Evolutionary conservation across 2,113 vertebrate genomes (phyloP).

Genomic region (Coregonus clupeaformis): DNA sequence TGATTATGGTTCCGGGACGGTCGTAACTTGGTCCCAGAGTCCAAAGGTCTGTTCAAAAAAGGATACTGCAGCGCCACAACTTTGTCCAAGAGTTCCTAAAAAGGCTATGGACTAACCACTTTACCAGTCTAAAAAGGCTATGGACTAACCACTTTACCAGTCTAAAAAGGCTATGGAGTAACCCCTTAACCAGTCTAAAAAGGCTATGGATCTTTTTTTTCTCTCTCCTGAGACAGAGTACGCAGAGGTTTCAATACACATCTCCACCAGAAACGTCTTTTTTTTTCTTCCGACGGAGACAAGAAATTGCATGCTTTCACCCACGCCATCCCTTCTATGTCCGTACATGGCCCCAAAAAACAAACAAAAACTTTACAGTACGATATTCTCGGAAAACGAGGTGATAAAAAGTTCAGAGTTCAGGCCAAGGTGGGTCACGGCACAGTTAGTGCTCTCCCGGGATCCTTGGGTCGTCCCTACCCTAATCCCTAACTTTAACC

Average conservation of each 20-base stretch:
- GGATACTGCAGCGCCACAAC: conserved; percentile 31
- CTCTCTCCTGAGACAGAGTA: conserved; percentile 8
- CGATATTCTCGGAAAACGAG: conserved; percentile 28
- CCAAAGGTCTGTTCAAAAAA: conserved; percentile 19
- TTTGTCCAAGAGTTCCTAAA: conserved; percentile 15
- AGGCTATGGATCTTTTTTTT: neutral
- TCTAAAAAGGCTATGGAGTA: conserved; percentile 7
- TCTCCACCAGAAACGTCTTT: conserved; percentile 10
- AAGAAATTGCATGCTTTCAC: conserved; percentile 33
- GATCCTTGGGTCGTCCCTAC: no score
- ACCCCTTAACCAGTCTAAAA: conserved; percentile 8
- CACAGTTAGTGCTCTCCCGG: neutral
- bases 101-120: neutral
- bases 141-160: neutral
- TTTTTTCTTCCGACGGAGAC: neutral
- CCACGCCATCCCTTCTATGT: neutral
- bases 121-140: conserved; percentile 9
- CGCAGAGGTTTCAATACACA: conserved; percentile 14
- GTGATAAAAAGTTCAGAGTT: neutral
- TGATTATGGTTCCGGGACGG: conserved; percentile 4
- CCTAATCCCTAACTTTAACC: no score
- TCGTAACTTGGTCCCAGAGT: conserved; percentile 45
- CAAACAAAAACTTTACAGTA: conserved; percentile 18
- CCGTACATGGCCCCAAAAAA: neutral
- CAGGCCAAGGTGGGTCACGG: conserved; percentile 14